Evolutionary conservation across 1,140 invertebrate species (phyloP).

Genomic region (Lordiphosa clarofinis): DNA sequence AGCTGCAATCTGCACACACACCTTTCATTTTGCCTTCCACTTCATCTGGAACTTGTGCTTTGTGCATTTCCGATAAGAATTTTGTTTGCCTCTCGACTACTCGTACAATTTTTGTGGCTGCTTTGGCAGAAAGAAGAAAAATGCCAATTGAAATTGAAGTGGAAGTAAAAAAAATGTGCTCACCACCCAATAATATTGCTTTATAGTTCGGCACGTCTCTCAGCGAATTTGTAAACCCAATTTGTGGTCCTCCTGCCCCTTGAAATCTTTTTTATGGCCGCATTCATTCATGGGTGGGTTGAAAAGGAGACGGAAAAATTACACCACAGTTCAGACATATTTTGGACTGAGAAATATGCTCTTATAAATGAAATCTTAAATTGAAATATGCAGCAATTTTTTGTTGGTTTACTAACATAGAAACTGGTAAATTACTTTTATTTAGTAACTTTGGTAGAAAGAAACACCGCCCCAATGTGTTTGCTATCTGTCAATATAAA

Average conservation of each 20-base stretch:
- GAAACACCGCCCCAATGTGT: no score
- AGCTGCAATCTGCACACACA: conserved; percentile 21
- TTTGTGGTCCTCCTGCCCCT: conserved; percentile 33
- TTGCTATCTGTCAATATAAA: no score
- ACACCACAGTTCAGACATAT: neutral
- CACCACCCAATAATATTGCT: conserved; percentile 48
- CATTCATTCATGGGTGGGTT: neutral
- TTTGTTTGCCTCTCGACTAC: conserved; percentile 61
- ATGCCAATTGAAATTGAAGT: conserved; percentile 75
- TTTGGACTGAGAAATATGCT: neutral
- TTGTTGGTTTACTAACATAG: neutral
- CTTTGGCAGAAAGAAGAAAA: conserved; percentile 42
- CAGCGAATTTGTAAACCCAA: conserved; percentile 63
- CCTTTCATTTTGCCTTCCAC: conserved; percentile 23
- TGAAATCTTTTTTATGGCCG: conserved; percentile 6
- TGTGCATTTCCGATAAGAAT: conserved; percentile 67
- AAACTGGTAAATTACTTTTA: no score
- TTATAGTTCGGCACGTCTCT: conserved; percentile 51
- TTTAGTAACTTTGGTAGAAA: no score
- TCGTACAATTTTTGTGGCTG: conserved; percentile 56
- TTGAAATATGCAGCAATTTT: conserved; percentile 1
- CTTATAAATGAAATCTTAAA: conserved; percentile 7
- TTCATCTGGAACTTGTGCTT: conserved; percentile 41
- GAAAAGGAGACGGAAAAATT: neutral
- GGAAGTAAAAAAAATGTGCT: conserved; percentile 13